Base-by-base conservation (phyloP, 2,113 vertebrate species). In the Hypocryptadius cinnamomeus region DNA sequence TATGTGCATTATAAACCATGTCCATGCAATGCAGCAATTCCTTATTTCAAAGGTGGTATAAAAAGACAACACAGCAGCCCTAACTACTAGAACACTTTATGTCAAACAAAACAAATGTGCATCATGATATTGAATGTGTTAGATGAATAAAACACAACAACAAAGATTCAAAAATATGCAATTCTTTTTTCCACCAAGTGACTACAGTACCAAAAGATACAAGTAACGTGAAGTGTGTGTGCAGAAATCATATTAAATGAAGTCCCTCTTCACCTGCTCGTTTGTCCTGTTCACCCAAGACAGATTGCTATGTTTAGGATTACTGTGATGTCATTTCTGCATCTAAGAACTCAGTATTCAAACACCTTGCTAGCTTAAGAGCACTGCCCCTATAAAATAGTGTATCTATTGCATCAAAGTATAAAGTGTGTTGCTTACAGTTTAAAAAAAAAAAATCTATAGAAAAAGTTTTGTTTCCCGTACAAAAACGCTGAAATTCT, bases 1-100 rank as follows among this genome's bases (percentile, higher is more conserved):
- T 96, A 96, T 96, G 96, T 96, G 96, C 96, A 96, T 95, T 96
- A 97, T 68, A 94, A 93, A 95, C 24, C 95, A 95, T 87, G 89
- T 96, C 87, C 96, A 97, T 96, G 96, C 97, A 97, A 89, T 84
- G 92, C 72, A 86, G 82, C 79, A 66, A 91, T 92, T 96, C 92
- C 91, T 94, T 83, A 59, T 77, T 97, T 89, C 91, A 97, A 94
- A 97, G 85, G 89, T 95, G 57, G 82, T 97, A 96, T 71, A 97
- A 97, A 98, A 97, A 90, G 94, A 91, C 87, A 92, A 90, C 65
- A 93, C 89, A 90, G 81, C 85, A 91, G 78, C 70, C 89, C 78
- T 87, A 91, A 86, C 76, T 60, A 20, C 91, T 87, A 92, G 76
- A 93, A 76, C 92, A 96, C 80, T 83, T 22, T 42, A 92, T 90